A percentile compares a stretch with the other conserved stretches of the same genome.
phyloP scores from a whole-genome alignment of 2,888 invertebrate species.

The Drosophila imparisetae region DNA sequence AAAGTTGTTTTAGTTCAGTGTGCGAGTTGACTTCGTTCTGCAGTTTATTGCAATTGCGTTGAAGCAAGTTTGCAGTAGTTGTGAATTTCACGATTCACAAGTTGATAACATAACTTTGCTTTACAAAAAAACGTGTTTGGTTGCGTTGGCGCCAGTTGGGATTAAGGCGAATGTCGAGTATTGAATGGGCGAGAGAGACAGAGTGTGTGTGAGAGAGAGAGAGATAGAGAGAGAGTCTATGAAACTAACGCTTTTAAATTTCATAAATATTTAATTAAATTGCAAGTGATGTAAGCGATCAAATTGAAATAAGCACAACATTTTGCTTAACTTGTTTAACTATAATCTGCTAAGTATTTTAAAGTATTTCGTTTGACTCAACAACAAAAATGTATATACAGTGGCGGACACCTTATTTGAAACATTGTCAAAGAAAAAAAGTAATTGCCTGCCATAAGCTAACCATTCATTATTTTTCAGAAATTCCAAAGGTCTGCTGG shows the following conservation, averaged over 20 bases:
- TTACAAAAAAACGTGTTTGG: slow-evolving; percentile 12
- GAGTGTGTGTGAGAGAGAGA: neutral
- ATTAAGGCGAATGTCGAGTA: neutral
- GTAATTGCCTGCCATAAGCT: too few relatives aligned
- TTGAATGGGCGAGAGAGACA: neutral
- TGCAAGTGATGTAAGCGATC: neutral
- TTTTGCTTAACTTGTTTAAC: neutral
- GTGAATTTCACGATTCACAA: slow-evolving; percentile 36
- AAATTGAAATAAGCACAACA: neutral
- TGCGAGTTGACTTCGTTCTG: slow-evolving; percentile 26
- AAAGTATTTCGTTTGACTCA: neutral
- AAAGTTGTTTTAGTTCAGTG: neutral
- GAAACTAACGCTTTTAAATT: neutral
- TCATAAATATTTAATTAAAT: neutral
- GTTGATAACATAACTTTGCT: slow-evolving; percentile 30
- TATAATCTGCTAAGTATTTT: neutral
- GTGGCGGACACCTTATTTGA: too few relatives aligned
- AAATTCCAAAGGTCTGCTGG: too few relatives aligned
- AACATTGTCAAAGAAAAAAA: too few relatives aligned
- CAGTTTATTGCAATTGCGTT: slow-evolving; percentile 35
- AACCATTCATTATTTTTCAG: too few relatives aligned
- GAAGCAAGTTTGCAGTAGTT: slow-evolving; percentile 35
- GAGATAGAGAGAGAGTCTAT: neutral
- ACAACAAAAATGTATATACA: neutral
- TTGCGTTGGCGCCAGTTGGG: slow-evolving; percentile 4